phyloP scores from a whole-genome alignment of 2,113 vertebrate genomes.

The Spilogale gracilis region DNA sequence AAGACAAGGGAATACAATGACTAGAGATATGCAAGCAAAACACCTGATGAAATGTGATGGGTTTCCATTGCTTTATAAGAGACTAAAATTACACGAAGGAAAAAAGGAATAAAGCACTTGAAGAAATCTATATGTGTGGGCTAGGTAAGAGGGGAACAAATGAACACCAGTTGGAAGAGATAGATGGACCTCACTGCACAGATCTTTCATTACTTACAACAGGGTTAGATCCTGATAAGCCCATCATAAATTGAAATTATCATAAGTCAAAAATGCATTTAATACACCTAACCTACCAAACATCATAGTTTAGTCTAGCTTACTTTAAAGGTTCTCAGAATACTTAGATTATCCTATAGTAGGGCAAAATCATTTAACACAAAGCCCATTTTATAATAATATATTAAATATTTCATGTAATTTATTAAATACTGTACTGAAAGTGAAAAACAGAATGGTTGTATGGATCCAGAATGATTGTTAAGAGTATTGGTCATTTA shows the following conservation, averaged over 20 bases:
- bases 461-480: neutral
- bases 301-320: neutral
- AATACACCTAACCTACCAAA: neutral
- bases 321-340: neutral
- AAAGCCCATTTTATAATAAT: neutral
- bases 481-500: neutral
- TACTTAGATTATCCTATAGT: neutral
- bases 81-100: neutral
- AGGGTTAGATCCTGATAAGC: neutral
- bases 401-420: neutral
- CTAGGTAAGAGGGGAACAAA: neutral
- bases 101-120: neutral
- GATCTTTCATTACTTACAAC: neutral
- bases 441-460: neutral
- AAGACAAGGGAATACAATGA: neutral
- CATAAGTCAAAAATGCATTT: neutral
- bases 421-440: neutral
- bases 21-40: neutral
- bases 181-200: neutral
- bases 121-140: neutral
- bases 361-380: neutral
- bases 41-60: neutral
- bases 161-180: neutral
- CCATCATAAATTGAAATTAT: neutral
- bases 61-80: neutral